Evolutionary conservation across 2,113 vertebrate genomes (phyloP).

Genomic region (Lampris megalopsis): DNA sequence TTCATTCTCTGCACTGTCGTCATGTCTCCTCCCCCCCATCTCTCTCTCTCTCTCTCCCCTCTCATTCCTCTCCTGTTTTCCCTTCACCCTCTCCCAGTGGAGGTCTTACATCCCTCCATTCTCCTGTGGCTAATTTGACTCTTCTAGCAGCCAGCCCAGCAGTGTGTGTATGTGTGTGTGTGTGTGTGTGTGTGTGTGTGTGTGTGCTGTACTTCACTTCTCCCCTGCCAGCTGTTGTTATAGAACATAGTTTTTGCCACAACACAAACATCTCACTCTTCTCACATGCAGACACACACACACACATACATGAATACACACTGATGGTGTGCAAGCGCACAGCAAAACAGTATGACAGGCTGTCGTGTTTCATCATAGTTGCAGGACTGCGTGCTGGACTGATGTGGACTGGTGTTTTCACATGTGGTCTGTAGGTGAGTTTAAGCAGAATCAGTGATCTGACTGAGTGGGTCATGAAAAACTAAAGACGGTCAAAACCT

Average conservation of each 20-base stretch:
- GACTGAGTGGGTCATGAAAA: no score
- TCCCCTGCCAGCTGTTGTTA: constrained; percentile 77
- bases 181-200: constrained; percentile 40
- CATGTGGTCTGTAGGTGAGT: no score
- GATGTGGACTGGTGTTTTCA: no score
- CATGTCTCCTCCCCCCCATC: constrained; percentile 12
- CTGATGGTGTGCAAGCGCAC: no score
- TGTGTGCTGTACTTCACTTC: constrained; percentile 39
- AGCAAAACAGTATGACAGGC: no score
- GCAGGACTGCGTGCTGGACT: no score
- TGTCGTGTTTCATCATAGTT: no score
- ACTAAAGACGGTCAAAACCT: no score
- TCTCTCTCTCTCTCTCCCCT: constrained; percentile 14
- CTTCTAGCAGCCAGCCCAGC: constrained; percentile 75
- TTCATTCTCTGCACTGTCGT: no score
- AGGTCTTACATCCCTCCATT: constrained; percentile 62
- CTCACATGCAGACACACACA: constrained; percentile 53
- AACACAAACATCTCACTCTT: constrained; percentile 64
- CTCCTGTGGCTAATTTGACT: constrained; percentile 82
- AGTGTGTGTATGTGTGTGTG: constrained; percentile 46
- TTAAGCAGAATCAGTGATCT: no score
- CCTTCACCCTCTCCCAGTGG: constrained; percentile 69
- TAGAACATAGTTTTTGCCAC: constrained; percentile 67
- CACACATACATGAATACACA: background rate
- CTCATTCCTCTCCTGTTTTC: constrained; percentile 15